Percentiles rank a stretch among this genome's conserved stretches.
These are phyloP conservation scores for Melanophora roralis DNA, from an alignment of 2,888 invertebrate genomes.

Conservation along the genomic window DNA sequence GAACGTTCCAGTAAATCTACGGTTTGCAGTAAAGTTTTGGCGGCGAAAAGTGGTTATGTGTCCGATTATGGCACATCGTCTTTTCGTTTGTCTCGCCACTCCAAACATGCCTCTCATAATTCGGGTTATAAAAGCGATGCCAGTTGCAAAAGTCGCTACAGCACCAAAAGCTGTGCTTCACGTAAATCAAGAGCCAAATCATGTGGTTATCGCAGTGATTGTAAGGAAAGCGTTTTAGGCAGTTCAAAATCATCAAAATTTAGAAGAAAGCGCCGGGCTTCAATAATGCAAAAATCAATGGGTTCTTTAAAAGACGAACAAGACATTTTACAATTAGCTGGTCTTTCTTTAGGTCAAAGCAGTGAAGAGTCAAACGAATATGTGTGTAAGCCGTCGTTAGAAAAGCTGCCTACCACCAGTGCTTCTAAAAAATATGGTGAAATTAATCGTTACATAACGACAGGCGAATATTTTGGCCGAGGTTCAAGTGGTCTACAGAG, in stretches of 20 bases:
- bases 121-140: conserved; percentile 82
- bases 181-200: conserved; percentile 78
- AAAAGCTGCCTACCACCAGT: conserved; percentile 72
- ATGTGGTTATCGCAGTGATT: conserved; percentile 74
- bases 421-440: conserved; percentile 76
- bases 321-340: conserved; percentile 80
- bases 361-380: conserved; percentile 76
- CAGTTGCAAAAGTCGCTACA: conserved; percentile 81
- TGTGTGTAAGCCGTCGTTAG: conserved; percentile 73
- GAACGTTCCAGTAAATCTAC: conserved; percentile 71
- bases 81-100: conserved; percentile 64
- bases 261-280: conserved; percentile 71
- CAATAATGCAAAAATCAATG: conserved; percentile 77
- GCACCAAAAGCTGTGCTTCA: conserved; percentile 80
- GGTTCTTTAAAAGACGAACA: conserved; percentile 77
- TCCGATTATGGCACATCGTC: conserved; percentile 79
- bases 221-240: conserved; percentile 67
- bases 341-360: conserved; percentile 80
- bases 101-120: conserved; percentile 69
- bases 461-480: conserved; percentile 75
- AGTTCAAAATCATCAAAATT: conserved; percentile 75
- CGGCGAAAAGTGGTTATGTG: conserved; percentile 79
- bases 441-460: conserved; percentile 78
- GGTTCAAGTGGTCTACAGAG: conserved; percentile 51
- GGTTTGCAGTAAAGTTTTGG: conserved; percentile 76